Base-by-base conservation (phyloP, 2,113 vertebrate species). In the Colistium nudipinnis region DNA sequence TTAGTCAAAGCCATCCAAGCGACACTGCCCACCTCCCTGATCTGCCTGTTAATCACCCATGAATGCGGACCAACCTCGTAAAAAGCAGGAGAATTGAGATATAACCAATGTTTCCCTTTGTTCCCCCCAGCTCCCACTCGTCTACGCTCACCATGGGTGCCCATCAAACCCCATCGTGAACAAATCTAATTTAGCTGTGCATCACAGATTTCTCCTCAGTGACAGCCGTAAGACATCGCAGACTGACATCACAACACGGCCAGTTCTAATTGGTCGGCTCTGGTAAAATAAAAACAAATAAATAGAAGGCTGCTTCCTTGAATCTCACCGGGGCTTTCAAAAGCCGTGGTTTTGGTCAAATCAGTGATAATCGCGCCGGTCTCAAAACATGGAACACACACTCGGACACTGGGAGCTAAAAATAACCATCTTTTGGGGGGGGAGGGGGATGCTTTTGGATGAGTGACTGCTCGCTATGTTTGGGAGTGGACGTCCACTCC, bases 391-490 rank as follows among this genome's bases (percentile, higher is more conserved):
- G 60, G 60, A 62, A 67, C 48, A 72, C 68, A 55, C 36, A 74
- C n/a, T n/a, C n/a, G n/a, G n/a, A n/a, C n/a, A n/a, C n/a, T 62
- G 53, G 25, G 22, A 20, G 48, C 52, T 80, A 76, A 77, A 78
- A 65, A 76, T 78, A 88, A 64, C 31, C 10, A 10, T 73, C 20
- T 57, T 75, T 76, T 27, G 7, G 35, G 43, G 25, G 20, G 8
- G 35, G 43, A n/a, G 33, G 48, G 65, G 33, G 45, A 1, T 56
- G 33, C 57, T 79, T 77, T 57, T 24, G 51, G 67, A 71, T 77
- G 76, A 85, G 68, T 78, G 88, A 87, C 70, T 64, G 75, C 85
- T 80, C 60, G 74, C 87, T 81, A 47, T 82, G 85, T 80, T 89
- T 63, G 77, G 67, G 74, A 63, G 74, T 70, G 56, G 70, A 62